Evolutionary conservation across 2,113 vertebrate species (phyloP), one percentile per base, ranked within the genome.

Genomic region (Chrysemys picta): DNA sequence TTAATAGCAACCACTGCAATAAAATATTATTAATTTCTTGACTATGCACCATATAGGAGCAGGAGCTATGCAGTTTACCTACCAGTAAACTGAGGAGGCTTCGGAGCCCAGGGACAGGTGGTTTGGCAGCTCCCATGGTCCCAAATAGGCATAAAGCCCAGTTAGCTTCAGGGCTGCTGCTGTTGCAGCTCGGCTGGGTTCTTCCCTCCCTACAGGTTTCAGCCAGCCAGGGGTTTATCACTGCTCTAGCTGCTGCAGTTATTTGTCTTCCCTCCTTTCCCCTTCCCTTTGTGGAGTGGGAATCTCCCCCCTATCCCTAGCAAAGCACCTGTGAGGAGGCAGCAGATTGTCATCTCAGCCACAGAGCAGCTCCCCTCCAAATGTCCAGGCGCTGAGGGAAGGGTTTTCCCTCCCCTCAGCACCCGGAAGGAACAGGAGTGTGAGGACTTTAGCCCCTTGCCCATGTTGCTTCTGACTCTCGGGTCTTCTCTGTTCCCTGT

Each of bases 81-180:
- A 95, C 97, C 89, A 95, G 91, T 62, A 97, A 96, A 95, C 50
- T 90, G 76, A 96, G 82, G 90, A 97, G 82, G 88, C 84, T 97
- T 95, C 69, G 85, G 57, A 97, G 91, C 91, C 83, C 57, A 92
- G 91, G 82, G 56, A 81, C 53, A 69, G 93, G 42, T 89, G 79
- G 80, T 95, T 93, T 96, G 89, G 81, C 65, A 93, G 93, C n/a
- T 94, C 90, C 85, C 98, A 98, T 98, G 89, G 13, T 96, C 38
- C 76, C 83, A 89, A 95, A 27, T 1, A 8, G 45, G 49, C 54
- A 90, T 54, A 1, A 90, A 93, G 72, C 54, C 94, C 89, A 91
- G n/a, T 47, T 81, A 93, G 57, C 27, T 25, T 47, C 75, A 49
- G 82, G 47, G 38, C 56, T 95, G 96, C 84, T 95, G 90, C 85